Evolutionary conservation across 1,140 invertebrate species (phyloP).

Genomic region (Arion vulgaris): DNA sequence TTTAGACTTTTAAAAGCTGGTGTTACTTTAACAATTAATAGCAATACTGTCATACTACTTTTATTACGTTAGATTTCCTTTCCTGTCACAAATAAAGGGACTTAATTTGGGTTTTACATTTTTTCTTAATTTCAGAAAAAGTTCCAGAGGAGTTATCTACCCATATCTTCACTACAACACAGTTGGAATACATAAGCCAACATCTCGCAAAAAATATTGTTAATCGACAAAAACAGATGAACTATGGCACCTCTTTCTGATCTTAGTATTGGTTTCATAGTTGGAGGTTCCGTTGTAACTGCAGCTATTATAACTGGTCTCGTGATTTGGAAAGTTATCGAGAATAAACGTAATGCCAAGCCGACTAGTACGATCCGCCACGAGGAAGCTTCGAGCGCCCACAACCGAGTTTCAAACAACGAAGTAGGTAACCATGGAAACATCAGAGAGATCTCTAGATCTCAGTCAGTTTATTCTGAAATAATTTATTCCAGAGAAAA

Average conservation of each 20-base stretch:
- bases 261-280: neutral
- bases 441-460: neutral
- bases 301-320: neutral
- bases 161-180: no score
- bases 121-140: no score
- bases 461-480: neutral
- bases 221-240: no score
- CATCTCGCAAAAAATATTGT: no score
- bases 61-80: no score
- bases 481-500: neutral
- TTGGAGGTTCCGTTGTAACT: neutral
- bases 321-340: constrained; percentile 21
- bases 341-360: constrained; percentile 14
- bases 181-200: no score
- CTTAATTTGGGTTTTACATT: no score
- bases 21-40: no score
- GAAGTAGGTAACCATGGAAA: neutral
- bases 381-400: neutral
- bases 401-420: neutral
- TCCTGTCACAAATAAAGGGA: no score
- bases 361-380: neutral
- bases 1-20: no score
- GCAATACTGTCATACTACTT: no score
- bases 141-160: no score
- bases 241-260: neutral